phyloP scores from a whole-genome alignment of 2,888 invertebrate species.

The Cartodere bifasciata region DNA sequence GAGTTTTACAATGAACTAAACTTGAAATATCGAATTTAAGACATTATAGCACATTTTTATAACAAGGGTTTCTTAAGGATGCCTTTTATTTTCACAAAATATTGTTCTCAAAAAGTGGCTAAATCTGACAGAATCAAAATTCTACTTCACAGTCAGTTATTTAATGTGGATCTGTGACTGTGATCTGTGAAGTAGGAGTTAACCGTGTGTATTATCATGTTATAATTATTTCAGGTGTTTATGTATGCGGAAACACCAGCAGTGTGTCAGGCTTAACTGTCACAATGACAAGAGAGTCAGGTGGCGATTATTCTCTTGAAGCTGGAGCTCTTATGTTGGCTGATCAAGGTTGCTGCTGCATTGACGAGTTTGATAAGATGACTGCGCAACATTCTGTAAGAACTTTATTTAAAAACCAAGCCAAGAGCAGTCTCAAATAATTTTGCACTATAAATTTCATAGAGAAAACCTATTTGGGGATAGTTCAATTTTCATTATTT shows the following conservation, averaged over 20 bases:
- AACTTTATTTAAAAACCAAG: constrained; percentile 1
- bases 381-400: constrained; percentile 54
- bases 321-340: constrained; percentile 80
- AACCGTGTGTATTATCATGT: no score
- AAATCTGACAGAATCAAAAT: no score
- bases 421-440: not conserved
- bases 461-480: not conserved
- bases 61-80: no score
- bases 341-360: constrained; percentile 81
- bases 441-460: not conserved
- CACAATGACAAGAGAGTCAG: constrained; percentile 59
- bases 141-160: no score
- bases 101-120: no score
- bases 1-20: no score
- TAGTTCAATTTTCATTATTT: constrained; percentile 1
- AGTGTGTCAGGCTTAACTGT: constrained; percentile 71
- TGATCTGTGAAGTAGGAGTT: constrained; percentile 2
- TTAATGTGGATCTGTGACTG: not conserved
- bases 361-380: constrained; percentile 95
- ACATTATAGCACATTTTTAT: no score
- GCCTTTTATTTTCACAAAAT: no score
- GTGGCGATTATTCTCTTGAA: constrained; percentile 70
- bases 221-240: constrained; percentile 45
- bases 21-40: no score
- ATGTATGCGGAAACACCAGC: constrained; percentile 82